Percentiles rank a stretch among this genome's conserved stretches.
phyloP scores from a whole-genome alignment of 2,113 vertebrate genomes.

The Microcebus griseorufus region DNA sequence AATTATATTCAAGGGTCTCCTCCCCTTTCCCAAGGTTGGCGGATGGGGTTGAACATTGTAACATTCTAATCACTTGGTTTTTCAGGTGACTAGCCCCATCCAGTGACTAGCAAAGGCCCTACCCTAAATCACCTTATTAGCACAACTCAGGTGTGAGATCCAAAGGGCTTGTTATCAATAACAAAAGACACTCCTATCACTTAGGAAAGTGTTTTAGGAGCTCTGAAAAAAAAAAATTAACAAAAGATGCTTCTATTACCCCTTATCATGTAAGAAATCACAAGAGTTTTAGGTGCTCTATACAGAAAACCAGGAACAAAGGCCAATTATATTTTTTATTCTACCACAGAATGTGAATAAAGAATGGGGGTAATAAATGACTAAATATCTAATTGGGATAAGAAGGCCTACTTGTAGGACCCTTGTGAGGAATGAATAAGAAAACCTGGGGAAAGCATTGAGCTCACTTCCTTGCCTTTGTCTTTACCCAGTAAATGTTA shows the following conservation, averaged over 20 bases:
- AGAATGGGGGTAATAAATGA: neutral
- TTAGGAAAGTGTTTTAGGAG: neutral
- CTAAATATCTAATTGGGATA: neutral
- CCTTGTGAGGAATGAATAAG: neutral
- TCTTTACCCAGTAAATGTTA: neutral
- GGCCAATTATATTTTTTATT: neutral
- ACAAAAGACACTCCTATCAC: neutral
- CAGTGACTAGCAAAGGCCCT: neutral
- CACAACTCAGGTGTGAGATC: no score
- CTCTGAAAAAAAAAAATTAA: neutral
- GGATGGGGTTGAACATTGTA: neutral
- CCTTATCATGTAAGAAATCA: neutral
- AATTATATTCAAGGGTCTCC: neutral
- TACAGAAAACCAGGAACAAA: neutral
- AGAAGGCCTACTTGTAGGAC: neutral
- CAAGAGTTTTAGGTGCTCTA: neutral
- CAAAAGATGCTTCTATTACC: neutral
- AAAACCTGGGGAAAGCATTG: neutral
- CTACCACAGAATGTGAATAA: neutral
- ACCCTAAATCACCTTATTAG: neutral
- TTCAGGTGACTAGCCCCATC: neutral
- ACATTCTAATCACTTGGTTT: neutral
- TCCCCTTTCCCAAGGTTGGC: neutral
- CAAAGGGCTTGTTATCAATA: neutral
- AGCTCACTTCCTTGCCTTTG: neutral